Percentiles rank a stretch among this genome's conserved stretches.
Evolutionary conservation across 2,888 invertebrate species (phyloP).

Genomic region (Mylabris sibirica): DNA sequence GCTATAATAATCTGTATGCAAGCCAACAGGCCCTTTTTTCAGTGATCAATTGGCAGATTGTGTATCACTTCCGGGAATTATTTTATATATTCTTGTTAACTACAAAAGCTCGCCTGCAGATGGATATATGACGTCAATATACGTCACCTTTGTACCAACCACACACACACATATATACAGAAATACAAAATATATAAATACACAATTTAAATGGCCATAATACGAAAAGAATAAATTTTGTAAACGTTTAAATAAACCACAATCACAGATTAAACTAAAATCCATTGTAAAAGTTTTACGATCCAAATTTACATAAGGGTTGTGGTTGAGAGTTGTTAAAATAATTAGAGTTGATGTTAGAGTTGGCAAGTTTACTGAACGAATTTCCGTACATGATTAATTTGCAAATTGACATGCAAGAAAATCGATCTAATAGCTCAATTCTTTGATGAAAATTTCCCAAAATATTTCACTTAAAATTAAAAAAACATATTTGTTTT

Average conservation of each 20-base stretch:
- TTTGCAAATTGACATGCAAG: neutral
- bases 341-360: slow-evolving; percentile 27
- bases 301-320: neutral
- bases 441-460: neutral
- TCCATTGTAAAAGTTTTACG: neutral
- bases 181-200: slow-evolving; percentile 24
- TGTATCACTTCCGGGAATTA: slow-evolving; percentile 43
- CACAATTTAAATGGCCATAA: slow-evolving; percentile 23
- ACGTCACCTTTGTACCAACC: slow-evolving; percentile 41
- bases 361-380: slow-evolving; percentile 19
- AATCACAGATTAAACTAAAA: neutral
- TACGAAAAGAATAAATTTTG: neutral
- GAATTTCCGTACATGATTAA: slow-evolving; percentile 12
- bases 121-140: slow-evolving; percentile 41
- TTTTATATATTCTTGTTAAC: slow-evolving; percentile 40
- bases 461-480: too few relatives aligned
- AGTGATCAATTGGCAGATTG: slow-evolving; percentile 43
- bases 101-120: slow-evolving; percentile 40
- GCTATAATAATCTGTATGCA: slow-evolving; percentile 29
- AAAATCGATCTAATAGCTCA: neutral
- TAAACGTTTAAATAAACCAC: neutral
- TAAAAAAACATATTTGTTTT: too few relatives aligned
- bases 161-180: slow-evolving; percentile 29
- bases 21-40: slow-evolving; percentile 22
- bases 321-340: slow-evolving; percentile 22